Percentiles rank a stretch among this genome's conserved stretches.
phyloP scores from a whole-genome alignment of 1,140 invertebrate species.

The Oryctes rhinoceros region DNA sequence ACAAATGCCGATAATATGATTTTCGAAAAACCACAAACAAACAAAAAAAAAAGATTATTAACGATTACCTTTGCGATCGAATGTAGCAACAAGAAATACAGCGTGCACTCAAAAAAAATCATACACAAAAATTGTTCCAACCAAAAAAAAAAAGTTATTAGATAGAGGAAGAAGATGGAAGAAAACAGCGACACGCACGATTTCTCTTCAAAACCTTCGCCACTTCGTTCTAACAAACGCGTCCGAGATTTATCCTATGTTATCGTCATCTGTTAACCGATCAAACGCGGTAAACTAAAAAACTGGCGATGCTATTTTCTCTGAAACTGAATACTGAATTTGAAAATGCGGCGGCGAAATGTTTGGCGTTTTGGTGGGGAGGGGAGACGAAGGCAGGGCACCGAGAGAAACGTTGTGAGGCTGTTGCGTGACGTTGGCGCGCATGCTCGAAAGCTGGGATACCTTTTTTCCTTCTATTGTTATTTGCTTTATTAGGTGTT shows the following conservation, averaged over 20 bases:
- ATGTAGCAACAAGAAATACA: no score
- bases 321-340: conserved; percentile 25
- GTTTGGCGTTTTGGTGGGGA: background rate
- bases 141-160: no score
- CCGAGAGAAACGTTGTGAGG: conserved; percentile 35
- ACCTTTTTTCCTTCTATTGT: background rate
- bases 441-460: conserved; percentile 1
- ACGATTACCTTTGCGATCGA: no score
- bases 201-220: no score
- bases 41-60: no score
- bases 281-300: conserved; percentile 15
- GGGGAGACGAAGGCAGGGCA: conserved; percentile 48
- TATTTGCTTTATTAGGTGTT: no score
- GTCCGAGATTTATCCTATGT: background rate
- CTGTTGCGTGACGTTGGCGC: background rate
- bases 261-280: background rate
- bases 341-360: conserved; percentile 6
- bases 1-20: no score
- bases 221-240: background rate
- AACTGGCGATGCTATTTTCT: conserved; percentile 14
- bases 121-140: no score
- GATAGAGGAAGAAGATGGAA: no score
- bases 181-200: no score
- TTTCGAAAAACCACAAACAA: no score
- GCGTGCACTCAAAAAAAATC: no score